Evolutionary conservation across 2,113 vertebrate genomes (phyloP).

Genomic region (Brienomyrus brachyistius): DNA sequence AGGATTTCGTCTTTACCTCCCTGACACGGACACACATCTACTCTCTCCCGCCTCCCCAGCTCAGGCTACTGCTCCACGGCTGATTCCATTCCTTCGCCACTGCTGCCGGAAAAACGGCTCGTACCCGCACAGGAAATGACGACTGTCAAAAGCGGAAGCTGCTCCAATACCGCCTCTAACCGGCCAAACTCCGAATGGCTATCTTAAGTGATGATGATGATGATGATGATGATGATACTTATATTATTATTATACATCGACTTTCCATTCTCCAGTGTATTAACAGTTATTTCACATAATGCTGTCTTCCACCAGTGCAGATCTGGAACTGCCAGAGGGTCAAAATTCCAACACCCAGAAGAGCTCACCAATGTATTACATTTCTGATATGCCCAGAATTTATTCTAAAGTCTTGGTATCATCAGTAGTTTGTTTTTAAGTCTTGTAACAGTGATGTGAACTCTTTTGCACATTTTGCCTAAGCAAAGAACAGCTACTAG

Average conservation of each 20-base stretch:
- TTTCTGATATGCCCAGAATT: not conserved
- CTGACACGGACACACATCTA: conserved; percentile 54
- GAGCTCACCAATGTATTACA: not conserved
- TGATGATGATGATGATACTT: not conserved
- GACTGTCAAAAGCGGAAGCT: not conserved
- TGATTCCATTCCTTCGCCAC: conserved; percentile 18
- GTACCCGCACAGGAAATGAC: conserved; percentile 32
- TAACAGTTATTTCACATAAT: not conserved
- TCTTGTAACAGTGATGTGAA: not conserved
- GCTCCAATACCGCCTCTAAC: not conserved
- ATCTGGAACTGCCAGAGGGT: not conserved
- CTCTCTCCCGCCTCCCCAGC: conserved; percentile 55
- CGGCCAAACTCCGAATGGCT: not conserved
- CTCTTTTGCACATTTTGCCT: not conserved
- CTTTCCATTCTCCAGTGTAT: not conserved
- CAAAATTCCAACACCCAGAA: not conserved
- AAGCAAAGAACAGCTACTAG: not conserved
- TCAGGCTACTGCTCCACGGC: conserved; percentile 46
- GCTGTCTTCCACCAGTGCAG: not conserved
- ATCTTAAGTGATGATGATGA: not conserved
- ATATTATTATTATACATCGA: not conserved
- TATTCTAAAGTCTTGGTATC: not conserved
- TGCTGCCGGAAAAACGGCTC: conserved; percentile 14
- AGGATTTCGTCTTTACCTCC: conserved; percentile 11
- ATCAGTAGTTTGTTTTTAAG: not conserved